phyloP scores from a whole-genome alignment of 1,140 invertebrate genomes.

The Drosophila chauvacae region DNA sequence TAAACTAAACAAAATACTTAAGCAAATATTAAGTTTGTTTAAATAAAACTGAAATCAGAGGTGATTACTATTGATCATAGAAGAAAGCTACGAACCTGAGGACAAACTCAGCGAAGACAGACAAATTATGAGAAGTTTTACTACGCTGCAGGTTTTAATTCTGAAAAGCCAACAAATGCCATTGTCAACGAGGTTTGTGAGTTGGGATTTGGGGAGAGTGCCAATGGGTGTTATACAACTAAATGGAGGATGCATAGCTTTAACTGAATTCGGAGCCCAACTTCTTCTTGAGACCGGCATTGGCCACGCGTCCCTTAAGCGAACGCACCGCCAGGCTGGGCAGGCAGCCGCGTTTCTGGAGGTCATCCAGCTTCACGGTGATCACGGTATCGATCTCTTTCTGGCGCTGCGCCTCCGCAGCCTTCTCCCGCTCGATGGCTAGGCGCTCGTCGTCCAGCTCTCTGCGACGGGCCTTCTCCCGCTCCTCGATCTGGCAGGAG shows the following conservation, averaged over 20 bases:
- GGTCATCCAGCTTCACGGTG: conserved; percentile 58
- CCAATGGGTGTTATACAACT: background rate
- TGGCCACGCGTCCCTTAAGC: conserved; percentile 54
- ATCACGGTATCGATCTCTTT: conserved; percentile 72
- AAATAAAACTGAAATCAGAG: too few relatives aligned
- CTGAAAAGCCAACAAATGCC: conserved; percentile 1
- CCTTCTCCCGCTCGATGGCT: conserved; percentile 19
- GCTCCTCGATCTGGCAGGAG: conserved; percentile 64
- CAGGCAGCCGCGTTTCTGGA: conserved; percentile 54
- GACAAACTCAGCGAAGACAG: background rate
- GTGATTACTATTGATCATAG: too few relatives aligned
- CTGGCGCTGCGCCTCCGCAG: conserved; percentile 46
- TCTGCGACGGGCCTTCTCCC: conserved; percentile 52
- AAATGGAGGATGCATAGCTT: background rate
- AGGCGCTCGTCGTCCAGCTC: conserved; percentile 50
- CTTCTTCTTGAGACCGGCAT: conserved; percentile 36
- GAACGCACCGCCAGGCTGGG: conserved; percentile 38
- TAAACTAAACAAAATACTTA: too few relatives aligned
- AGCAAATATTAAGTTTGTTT: too few relatives aligned
- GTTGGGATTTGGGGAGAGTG: conserved; percentile 5
- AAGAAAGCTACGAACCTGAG: too few relatives aligned
- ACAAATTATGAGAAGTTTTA: background rate
- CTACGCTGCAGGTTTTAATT: conserved; percentile 10
- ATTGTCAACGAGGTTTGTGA: conserved; percentile 2
- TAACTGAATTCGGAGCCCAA: conserved; percentile 38